Percentiles rank a stretch among this genome's conserved stretches.
phyloP scores from a whole-genome alignment of 2,113 vertebrate species.

The Eulacestoma nigropectus region DNA sequence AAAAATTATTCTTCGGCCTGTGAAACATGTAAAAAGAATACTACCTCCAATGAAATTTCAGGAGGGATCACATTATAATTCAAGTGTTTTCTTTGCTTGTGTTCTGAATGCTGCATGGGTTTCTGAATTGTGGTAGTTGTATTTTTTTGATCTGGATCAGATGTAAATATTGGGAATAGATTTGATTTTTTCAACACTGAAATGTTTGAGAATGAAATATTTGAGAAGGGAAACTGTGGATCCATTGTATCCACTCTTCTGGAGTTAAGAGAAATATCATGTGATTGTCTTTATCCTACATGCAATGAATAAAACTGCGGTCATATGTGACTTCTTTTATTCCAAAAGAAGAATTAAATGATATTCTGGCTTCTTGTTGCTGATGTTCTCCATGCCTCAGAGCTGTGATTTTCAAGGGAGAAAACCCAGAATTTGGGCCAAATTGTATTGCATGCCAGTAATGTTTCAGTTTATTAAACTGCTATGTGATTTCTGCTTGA shows the following conservation, averaged over 20 bases:
- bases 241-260: neutral
- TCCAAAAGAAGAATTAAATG: neutral
- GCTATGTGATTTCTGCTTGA: neutral
- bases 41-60: neutral
- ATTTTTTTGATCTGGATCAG: neutral
- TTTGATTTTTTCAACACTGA: neutral
- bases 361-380: neutral
- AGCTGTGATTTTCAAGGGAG: neutral
- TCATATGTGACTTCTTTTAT: neutral
- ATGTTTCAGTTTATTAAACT: neutral
- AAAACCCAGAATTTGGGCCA: neutral
- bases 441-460: neutral
- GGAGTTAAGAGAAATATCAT: neutral
- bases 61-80: neutral
- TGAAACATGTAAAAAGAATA: neutral
- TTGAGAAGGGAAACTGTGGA: neutral
- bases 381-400: neutral
- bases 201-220: neutral
- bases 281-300: neutral
- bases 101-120: neutral
- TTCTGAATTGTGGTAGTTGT: neutral
- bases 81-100: neutral
- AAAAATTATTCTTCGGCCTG: neutral
- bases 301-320: neutral
- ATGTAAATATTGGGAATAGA: neutral